Conservation (phyloP, 2,113 vertebrate genomes). For the Tamias sibiricus region DNA sequence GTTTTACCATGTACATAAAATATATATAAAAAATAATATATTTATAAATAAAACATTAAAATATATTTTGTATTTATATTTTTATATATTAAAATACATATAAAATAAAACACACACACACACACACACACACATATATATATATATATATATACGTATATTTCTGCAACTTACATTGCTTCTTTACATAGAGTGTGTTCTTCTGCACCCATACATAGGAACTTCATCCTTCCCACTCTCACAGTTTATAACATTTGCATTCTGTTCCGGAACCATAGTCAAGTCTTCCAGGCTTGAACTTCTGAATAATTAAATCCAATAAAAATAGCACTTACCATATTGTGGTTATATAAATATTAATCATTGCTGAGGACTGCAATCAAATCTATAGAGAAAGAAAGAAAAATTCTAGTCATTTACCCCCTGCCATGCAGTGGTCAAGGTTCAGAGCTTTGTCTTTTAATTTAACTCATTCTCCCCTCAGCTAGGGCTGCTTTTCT, state of each 20-base stretch:
- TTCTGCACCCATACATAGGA: fast-evolving
- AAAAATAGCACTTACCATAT: conserved; percentile 44
- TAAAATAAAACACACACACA: neutral
- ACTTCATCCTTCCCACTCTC: neutral
- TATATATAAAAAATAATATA: neutral
- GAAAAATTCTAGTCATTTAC: neutral
- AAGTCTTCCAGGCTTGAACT: neutral
- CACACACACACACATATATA: no score
- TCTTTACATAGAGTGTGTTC: neutral
- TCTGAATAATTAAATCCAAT: conserved; percentile 44
- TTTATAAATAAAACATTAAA: no score
- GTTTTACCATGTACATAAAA: neutral
- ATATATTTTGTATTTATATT: neutral
- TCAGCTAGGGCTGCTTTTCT: neutral
- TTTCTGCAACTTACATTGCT: neutral
- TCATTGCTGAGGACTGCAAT: neutral
- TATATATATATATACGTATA: neutral
- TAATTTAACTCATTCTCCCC: neutral
- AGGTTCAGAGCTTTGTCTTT: conserved; percentile 9
- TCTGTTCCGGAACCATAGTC: neutral
- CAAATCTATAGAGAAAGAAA: neutral
- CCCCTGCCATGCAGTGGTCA: neutral
- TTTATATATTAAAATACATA: neutral
- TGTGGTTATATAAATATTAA: conserved; percentile 10
- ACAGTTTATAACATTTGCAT: neutral